Percentiles rank a stretch among this genome's conserved stretches.
Conservation (phyloP, 2,113 vertebrate species). For the Callopanchax toddi region DNA sequence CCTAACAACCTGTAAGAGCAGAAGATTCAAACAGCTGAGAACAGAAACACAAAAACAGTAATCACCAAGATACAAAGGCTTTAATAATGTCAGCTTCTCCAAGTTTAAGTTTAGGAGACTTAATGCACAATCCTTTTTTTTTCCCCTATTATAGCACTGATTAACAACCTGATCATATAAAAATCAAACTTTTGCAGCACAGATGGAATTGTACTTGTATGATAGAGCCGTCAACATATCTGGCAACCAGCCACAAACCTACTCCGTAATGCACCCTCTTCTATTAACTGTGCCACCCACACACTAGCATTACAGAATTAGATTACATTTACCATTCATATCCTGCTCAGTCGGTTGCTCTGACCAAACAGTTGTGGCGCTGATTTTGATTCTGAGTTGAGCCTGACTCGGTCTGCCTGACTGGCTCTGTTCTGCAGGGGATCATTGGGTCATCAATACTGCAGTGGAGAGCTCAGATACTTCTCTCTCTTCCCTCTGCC, state of each 20-base stretch:
- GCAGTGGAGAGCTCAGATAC: slow-evolving; percentile 76
- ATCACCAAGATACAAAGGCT: slow-evolving; percentile 8
- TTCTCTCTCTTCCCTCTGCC: slow-evolving; percentile 71
- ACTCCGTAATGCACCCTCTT: slow-evolving; percentile 51
- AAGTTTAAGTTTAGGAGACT: slow-evolving; percentile 16
- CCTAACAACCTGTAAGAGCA: slow-evolving; percentile 21
- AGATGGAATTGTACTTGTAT: slow-evolving; percentile 33
- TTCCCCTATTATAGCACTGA: slow-evolving; percentile 11
- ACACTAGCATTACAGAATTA: slow-evolving; percentile 55
- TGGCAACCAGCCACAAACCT: slow-evolving; percentile 57
- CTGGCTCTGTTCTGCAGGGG: slow-evolving; percentile 79
- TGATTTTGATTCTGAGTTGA: slow-evolving; percentile 75
- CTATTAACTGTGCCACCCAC: slow-evolving; percentile 66
- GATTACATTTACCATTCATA: slow-evolving; percentile 66
- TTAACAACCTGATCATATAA: slow-evolving; percentile 8
- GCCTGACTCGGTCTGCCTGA: slow-evolving; percentile 74
- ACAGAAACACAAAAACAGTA: slow-evolving; percentile 30
- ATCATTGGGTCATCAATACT: slow-evolving; percentile 82
- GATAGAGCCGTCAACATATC: slow-evolving; percentile 43
- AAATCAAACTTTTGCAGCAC: slow-evolving; percentile 35
- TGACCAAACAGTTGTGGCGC: slow-evolving; percentile 50
- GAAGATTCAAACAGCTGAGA: slow-evolving; percentile 52
- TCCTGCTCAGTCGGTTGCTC: slow-evolving; percentile 48
- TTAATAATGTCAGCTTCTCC: slow-evolving; percentile 18
- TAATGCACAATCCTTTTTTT: not conserved